Base-by-base conservation (phyloP, 2,888 invertebrate species). In the Xylocampa areola region DNA sequence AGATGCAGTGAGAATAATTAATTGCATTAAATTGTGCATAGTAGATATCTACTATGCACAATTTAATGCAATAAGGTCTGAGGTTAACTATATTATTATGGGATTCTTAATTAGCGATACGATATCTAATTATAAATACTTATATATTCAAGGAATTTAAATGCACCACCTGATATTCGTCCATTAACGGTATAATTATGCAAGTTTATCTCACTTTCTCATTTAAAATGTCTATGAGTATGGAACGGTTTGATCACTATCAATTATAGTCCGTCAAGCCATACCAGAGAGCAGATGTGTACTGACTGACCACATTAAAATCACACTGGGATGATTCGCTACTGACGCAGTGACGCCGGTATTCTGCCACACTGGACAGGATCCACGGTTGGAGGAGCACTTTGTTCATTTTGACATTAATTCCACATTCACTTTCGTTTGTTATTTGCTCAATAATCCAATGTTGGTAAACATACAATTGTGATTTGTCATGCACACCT, bases 401-500 rank as follows among this genome's bases (percentile, higher is more conserved):
- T 87, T 92, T 93, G 91, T 92, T 68, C 77, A 73, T 73, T 78
- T 80, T 74, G 74, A 80, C 80, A 83, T 80, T 73, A 79, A 82
- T 81, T 80, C 83, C 82, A 84, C 84, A 78, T 84, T 90, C 88
- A 87, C 89, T 92, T 91, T 93, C 88, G 81, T 86, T 84, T 77
- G 81, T 81, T 76, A 78, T 78, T 84, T 79, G 83, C 75, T 79
- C 51, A 68, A 50, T 53, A 40, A 61, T 41, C 43, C 25, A 57
- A 68, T 73, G 65, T 72, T 72, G 68, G 68, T 73, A 73, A 73
- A 77, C 73, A 78, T 49, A 54, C 27, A 39, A 63, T 37, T 41
- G 53, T 58, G 32, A 59, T 71, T 59, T 60, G 40, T 53, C 21
- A 59, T 27, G 47, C 40, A n/a, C 30, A 55, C n/a, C 5, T 51